Evolutionary conservation across 2,888 invertebrate species (phyloP).

Genomic region (Drosophila lacicola): DNA sequence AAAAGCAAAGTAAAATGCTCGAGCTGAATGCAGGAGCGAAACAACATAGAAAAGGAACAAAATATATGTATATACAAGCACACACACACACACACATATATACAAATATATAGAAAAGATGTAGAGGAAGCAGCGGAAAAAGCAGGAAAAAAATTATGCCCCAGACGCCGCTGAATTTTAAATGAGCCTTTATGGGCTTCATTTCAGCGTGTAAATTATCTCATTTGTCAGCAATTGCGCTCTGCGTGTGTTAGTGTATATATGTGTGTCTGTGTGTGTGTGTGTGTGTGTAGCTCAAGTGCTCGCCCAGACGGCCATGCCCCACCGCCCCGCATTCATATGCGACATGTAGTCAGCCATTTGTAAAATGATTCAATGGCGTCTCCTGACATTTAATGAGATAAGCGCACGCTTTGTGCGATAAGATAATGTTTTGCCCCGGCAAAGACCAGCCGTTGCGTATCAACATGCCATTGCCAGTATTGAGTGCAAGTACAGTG

Average conservation of each 20-base stretch:
- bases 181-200: conserved; percentile 82
- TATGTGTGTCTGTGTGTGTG: conserved; percentile 10
- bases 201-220: conserved; percentile 81
- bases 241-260: conserved; percentile 33
- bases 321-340: conserved; percentile 41
- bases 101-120: conserved; percentile 21
- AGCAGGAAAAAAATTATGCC: conserved; percentile 73
- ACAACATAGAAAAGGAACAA: conserved; percentile 31
- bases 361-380: conserved; percentile 79
- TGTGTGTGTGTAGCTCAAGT: conserved; percentile 45
- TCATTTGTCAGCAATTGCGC: conserved; percentile 81
- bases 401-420: conserved; percentile 71
- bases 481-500: conserved; percentile 3
- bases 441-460: conserved; percentile 44
- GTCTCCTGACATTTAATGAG: conserved; percentile 76
- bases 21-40: conserved; percentile 62
- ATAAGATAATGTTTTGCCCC: conserved; percentile 64
- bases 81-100: not conserved
- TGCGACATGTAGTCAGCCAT: conserved; percentile 77
- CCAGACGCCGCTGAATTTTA: conserved; percentile 81
- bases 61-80: conserved; percentile 23
- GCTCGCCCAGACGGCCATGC: conserved; percentile 49
- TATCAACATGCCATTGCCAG: conserved; percentile 24
- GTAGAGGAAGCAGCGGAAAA: conserved; percentile 26
- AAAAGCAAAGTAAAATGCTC: conserved; percentile 68